Conservation (phyloP, 2,113 vertebrate species). For the Camelus bactrianus region DNA sequence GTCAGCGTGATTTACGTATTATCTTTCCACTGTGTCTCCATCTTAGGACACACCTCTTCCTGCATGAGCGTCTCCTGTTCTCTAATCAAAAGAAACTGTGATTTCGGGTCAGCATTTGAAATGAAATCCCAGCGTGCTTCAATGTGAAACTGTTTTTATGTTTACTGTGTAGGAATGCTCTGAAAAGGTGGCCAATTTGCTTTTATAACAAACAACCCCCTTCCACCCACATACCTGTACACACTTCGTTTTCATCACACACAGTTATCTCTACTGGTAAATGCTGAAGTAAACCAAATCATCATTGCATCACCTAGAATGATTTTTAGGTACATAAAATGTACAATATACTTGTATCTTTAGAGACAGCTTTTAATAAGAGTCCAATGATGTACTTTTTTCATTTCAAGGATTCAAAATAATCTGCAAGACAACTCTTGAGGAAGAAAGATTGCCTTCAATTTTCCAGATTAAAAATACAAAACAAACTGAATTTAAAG, state of each 20-base stretch:
- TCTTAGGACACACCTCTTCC: background rate
- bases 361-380: background rate
- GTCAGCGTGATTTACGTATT: background rate
- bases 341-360: background rate
- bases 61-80: too few relatives aligned
- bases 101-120: background rate
- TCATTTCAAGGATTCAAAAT: background rate
- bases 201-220: background rate
- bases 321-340: background rate
- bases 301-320: background rate
- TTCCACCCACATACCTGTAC: rapidly evolving
- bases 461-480: background rate
- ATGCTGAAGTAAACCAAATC: background rate
- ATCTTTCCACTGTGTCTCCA: background rate
- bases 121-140: background rate
- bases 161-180: background rate
- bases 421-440: background rate
- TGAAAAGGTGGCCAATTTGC: background rate
- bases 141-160: background rate
- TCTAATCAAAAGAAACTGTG: background rate
- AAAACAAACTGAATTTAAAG: background rate
- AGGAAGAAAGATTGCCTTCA: background rate
- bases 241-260: background rate
- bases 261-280: background rate
- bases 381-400: background rate